Evolutionary conservation across 2,888 invertebrate species (phyloP), one percentile per base, ranked within the genome.

Genomic region (Pollenia griseotomentosa): DNA sequence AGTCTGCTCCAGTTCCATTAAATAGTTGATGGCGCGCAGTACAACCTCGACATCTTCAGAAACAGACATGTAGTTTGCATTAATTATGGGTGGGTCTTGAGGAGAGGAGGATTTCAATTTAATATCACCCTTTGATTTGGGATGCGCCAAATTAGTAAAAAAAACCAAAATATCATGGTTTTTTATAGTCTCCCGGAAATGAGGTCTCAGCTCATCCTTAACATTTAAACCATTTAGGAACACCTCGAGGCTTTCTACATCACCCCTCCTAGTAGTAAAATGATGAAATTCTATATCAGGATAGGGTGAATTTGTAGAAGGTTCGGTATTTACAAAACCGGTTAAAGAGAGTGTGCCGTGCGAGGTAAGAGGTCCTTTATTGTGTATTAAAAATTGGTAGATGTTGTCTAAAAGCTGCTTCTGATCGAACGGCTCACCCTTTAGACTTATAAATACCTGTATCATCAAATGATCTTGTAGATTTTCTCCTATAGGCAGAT

Each of bases 391-490:
- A 90, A 95, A 95, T 23, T 94, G 87, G 66, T 90, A 91, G 1
- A 89, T 86, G 12, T 68, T 87, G 57, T 91, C 90, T 3, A 90
- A 53, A 0, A 81, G 10, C 1, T 88, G 85, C 92, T 91, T 86
- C 92, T 93, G 1, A 8, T 48, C 46, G 11, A 48, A 2, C 0
- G 42, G 23, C 3, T 75, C 48, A 0, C 23, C 63, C 7, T 16
- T 11, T 89, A 95, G 93, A 70, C 90, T 88, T 0, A 90, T 88
- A 14, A 90, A 80, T 6, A 90, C 16, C 23, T 90, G 90, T 3
- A 95, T 94, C 0, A 95, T 95, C 23, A 96, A 95, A 91, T 97
- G 97, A 90, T 97, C 97, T 92, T 97, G 96, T 0, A 97, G 93
- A 90, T 97, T 96, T 89, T 96, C 94, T 2, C 96, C 96, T 0